A percentile compares a stretch with the other conserved stretches of the same genome.
phyloP scores from a whole-genome alignment of 2,113 vertebrate genomes.

The Cyanoliseus patagonus region DNA sequence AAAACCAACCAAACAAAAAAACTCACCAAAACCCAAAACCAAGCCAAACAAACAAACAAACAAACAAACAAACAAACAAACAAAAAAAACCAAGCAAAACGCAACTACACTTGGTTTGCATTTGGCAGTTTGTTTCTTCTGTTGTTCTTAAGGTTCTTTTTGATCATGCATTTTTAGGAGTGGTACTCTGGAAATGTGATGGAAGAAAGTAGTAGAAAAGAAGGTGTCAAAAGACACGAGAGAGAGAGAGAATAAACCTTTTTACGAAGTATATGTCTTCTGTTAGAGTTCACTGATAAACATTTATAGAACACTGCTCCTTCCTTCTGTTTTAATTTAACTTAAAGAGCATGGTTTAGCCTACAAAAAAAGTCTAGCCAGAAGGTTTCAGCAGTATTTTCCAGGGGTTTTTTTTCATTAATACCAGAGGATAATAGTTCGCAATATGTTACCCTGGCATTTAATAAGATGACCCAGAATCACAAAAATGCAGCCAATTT shows the following conservation, averaged over 20 bases:
- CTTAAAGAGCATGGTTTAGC: neutral
- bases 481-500: neutral
- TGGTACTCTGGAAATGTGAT: neutral
- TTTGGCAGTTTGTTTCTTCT: neutral
- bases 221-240: neutral
- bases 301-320: neutral
- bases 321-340: neutral
- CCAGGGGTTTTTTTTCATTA: neutral
- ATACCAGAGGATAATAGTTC: neutral
- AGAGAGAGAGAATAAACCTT: neutral
- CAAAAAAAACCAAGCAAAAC: neutral
- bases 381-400: neutral
- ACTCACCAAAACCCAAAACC: too few species aligned
- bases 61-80: accelerated
- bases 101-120: neutral
- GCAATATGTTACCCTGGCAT: neutral
- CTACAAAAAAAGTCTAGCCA: neutral
- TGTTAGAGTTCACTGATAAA: neutral
- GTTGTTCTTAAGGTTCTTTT: neutral
- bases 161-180: neutral
- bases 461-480: neutral
- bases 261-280: neutral
- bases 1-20: neutral
- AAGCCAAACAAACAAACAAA: neutral
- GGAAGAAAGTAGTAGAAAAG: neutral